A percentile compares a stretch with the other conserved stretches of the same genome.
phyloP scores from a whole-genome alignment of 1,140 invertebrate species.

The Hyles vespertilio region DNA sequence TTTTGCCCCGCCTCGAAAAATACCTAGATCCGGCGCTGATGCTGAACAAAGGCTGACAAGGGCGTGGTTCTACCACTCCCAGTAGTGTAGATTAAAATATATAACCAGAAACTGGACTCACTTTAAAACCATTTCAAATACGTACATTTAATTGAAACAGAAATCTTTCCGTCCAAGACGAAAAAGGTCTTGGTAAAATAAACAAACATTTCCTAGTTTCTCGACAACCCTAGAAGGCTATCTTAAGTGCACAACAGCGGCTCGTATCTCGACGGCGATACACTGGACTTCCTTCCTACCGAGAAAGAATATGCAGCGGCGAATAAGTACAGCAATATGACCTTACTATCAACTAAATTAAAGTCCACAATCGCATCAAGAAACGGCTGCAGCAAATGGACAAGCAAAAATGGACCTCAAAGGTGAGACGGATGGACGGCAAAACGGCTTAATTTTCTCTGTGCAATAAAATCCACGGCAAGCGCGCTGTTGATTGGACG shows the following conservation, averaged over 20 bases:
- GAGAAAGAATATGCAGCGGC: conserved; percentile 26
- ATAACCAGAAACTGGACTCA: too few relatives aligned
- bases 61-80: too few relatives aligned
- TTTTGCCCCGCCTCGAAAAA: too few relatives aligned
- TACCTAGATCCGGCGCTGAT: too few relatives aligned
- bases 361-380: conserved; percentile 19
- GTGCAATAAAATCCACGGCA: conserved; percentile 17
- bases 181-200: too few relatives aligned
- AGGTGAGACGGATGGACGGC: conserved; percentile 28
- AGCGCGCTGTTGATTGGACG: conserved; percentile 34
- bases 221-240: conserved; percentile 33
- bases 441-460: conserved; percentile 47
- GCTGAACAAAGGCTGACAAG: too few relatives aligned
- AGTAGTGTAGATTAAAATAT: too few relatives aligned
- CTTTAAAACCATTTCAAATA: too few relatives aligned
- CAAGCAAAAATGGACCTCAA: conserved; percentile 36
- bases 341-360: conserved; percentile 12
- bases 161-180: too few relatives aligned
- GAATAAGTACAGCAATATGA: conserved; percentile 17
- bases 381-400: not conserved
- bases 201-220: too few relatives aligned
- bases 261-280: conserved; percentile 36
- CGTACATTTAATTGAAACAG: too few relatives aligned
- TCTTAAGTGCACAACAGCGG: conserved; percentile 40
- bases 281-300: conserved; percentile 30